phyloP scores from a whole-genome alignment of 2,113 vertebrate species.

The Pluvialis apricaria region DNA sequence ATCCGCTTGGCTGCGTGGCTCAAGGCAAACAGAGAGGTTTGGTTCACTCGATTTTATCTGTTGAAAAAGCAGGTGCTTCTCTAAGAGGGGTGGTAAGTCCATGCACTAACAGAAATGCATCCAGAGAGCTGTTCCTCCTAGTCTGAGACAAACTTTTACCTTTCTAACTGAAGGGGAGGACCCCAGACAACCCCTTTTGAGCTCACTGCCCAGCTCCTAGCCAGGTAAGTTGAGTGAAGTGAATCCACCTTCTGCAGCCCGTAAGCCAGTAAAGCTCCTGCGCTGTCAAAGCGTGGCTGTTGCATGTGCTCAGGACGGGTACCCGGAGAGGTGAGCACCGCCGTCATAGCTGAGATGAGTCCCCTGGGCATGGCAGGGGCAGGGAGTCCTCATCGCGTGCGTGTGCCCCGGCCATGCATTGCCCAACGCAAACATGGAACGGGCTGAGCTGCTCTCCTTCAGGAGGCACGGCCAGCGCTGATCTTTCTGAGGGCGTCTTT shows the following conservation, averaged over 20 bases:
- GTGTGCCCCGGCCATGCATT: neutral
- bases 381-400: too few species aligned
- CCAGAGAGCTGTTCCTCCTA: neutral
- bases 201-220: neutral
- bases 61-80: neutral
- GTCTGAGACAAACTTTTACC: neutral
- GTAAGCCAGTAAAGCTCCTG: neutral
- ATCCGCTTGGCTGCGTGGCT: neutral
- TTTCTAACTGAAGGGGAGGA: neutral
- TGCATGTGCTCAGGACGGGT: neutral
- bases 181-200: neutral
- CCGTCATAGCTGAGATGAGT: neutral
- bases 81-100: neutral
- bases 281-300: fast-evolving
- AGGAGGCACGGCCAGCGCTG: neutral
- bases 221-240: neutral
- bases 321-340: neutral
- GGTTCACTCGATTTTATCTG: neutral
- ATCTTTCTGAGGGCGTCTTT: neutral
- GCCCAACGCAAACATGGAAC: neutral
- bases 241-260: neutral
- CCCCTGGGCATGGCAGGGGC: neutral
- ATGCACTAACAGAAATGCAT: neutral
- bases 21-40: neutral
- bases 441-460: neutral